Evolutionary conservation across 2,888 invertebrate species (phyloP).

Genomic region (Aplocera efformata): DNA sequence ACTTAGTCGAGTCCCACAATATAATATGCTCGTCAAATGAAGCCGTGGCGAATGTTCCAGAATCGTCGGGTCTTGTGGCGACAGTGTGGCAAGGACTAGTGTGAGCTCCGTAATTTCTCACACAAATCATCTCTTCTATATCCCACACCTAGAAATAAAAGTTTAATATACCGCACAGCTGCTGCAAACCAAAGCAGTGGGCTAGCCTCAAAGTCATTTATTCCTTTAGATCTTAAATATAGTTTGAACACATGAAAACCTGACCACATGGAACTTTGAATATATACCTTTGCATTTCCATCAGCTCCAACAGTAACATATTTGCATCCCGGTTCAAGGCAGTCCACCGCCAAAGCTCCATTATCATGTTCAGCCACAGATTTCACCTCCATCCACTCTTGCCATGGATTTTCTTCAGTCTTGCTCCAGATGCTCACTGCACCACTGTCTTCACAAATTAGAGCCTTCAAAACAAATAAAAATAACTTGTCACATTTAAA

Average conservation of each 20-base stretch:
- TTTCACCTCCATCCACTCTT: constrained; percentile 54
- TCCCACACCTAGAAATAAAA: constrained; percentile 69
- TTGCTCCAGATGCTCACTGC: constrained; percentile 60
- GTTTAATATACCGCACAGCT: neutral
- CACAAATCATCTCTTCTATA: constrained; percentile 62
- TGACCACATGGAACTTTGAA: no score
- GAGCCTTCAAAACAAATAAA: constrained; percentile 42
- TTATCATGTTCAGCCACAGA: constrained; percentile 70
- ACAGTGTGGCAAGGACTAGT: constrained; percentile 65
- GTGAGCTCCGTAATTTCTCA: constrained; percentile 70
- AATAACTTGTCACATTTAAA: constrained; percentile 48
- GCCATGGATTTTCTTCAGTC: constrained; percentile 49
- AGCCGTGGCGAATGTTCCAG: constrained; percentile 73
- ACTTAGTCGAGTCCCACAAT: constrained; percentile 75
- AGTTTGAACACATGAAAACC: no score
- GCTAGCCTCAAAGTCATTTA: no score
- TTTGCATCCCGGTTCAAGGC: constrained; percentile 49
- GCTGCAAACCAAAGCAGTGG: no score
- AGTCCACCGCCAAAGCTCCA: constrained; percentile 55
- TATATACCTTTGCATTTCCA: constrained; percentile 65
- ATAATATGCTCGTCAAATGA: constrained; percentile 75
- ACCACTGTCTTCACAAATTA: constrained; percentile 71
- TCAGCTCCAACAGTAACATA: constrained; percentile 73
- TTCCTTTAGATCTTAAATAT: no score
- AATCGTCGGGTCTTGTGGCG: constrained; percentile 68